phyloP scores from a whole-genome alignment of 2,888 invertebrate species.

The Emmelina monodactyla region DNA sequence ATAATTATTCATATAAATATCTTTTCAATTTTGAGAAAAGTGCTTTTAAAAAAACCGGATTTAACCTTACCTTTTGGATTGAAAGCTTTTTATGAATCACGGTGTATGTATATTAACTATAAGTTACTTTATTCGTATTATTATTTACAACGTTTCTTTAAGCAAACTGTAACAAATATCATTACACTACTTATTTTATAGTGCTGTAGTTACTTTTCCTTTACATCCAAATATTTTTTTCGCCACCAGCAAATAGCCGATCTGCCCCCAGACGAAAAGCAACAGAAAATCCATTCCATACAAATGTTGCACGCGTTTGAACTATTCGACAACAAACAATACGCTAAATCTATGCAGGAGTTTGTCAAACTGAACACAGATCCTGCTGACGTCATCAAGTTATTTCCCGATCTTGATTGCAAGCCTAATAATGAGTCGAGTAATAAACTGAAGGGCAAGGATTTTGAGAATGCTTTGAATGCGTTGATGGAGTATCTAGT shows the following conservation, averaged over 20 bases:
- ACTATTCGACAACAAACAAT: constrained; percentile 88
- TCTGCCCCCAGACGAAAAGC: constrained; percentile 81
- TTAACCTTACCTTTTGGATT: too few species aligned
- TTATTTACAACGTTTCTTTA: too few species aligned
- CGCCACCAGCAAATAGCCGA: constrained; percentile 78
- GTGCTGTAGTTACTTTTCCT: too few species aligned
- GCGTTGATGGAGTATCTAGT: constrained; percentile 92
- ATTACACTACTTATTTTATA: too few species aligned
- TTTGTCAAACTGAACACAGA: constrained; percentile 91
- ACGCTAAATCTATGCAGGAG: constrained; percentile 89
- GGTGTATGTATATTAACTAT: too few species aligned
- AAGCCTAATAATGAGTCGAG: constrained; percentile 26
- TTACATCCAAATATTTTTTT: too few species aligned
- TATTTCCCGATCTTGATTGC: constrained; percentile 89
- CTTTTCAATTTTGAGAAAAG: too few species aligned
- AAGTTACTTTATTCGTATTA: too few species aligned
- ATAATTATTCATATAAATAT: too few species aligned
- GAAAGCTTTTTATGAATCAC: too few species aligned
- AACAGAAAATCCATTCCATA: constrained; percentile 84
- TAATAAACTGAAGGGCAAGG: constrained; percentile 76
- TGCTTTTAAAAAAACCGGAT: too few species aligned
- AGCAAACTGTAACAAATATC: too few species aligned
- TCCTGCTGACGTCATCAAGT: constrained; percentile 92
- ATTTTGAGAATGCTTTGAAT: constrained; percentile 85
- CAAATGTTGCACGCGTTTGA: constrained; percentile 91